A percentile compares a stretch with the other conserved stretches of the same genome.
phyloP scores from a whole-genome alignment of 2,888 invertebrate genomes.

The Papilio elwesi region DNA sequence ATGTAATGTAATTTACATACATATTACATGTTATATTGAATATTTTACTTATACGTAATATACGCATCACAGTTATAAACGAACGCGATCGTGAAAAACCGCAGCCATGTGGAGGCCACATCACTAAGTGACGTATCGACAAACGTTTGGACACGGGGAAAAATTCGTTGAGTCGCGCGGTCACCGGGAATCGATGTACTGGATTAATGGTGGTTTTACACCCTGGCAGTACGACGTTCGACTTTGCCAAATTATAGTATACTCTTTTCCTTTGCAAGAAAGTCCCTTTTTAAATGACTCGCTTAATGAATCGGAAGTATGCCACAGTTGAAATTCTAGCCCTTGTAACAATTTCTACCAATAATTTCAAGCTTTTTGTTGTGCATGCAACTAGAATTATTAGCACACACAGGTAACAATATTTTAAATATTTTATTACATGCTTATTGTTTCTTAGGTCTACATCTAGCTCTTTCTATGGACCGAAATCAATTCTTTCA shows the following conservation, averaged over 20 bases:
- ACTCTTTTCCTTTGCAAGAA: not conserved
- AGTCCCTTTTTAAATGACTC: not conserved
- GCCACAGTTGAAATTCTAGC: conserved; percentile 31
- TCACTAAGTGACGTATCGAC: conserved; percentile 37
- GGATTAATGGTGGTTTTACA: conserved; percentile 62
- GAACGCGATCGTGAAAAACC: conserved; percentile 4
- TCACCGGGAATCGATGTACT: conserved; percentile 49
- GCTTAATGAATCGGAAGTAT: not conserved
- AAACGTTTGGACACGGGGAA: conserved; percentile 34
- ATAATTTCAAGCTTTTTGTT: conserved; percentile 33
- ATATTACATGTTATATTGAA: no score
- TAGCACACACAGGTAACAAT: conserved; percentile 1
- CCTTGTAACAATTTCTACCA: conserved; percentile 35
- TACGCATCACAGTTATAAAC: not conserved
- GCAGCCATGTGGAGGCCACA: conserved; percentile 14
- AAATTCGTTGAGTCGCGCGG: conserved; percentile 39
- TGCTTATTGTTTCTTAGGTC: not conserved
- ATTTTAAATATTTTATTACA: conserved; percentile 5
- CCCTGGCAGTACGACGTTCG: conserved; percentile 46
- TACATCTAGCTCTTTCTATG: no score
- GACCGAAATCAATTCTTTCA: no score
- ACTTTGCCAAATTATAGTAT: not conserved
- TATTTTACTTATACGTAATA: no score
- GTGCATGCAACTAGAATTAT: not conserved
- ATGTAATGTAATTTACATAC: no score